Evolutionary conservation across 2,888 invertebrate species (phyloP).

Genomic region (Chloroclystis v-ata): DNA sequence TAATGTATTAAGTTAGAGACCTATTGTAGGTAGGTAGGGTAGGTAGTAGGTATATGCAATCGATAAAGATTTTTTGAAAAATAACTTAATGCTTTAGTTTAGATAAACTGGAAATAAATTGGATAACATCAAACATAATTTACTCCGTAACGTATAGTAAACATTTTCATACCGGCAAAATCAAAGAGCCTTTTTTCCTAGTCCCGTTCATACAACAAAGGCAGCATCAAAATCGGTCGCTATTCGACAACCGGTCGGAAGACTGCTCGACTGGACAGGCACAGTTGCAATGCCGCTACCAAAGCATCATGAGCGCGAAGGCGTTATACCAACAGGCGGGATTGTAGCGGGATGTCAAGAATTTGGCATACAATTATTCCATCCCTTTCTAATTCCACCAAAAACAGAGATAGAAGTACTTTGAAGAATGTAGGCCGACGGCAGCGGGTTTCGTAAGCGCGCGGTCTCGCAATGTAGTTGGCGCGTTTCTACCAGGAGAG

Average conservation of each 20-base stretch:
- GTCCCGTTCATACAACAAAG: not conserved
- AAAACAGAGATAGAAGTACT: slow-evolving; percentile 17
- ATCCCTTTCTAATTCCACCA: slow-evolving; percentile 31
- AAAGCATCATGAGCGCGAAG: slow-evolving; percentile 62
- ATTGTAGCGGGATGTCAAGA: slow-evolving; percentile 32
- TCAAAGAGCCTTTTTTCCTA: slow-evolving; percentile 2
- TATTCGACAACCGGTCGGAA: slow-evolving; percentile 35
- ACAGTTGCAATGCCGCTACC: slow-evolving; percentile 68
- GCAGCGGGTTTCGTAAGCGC: slow-evolving; percentile 24
- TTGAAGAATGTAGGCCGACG: slow-evolving; percentile 17
- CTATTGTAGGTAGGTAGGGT: too few species aligned
- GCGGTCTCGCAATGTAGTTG: slow-evolving; percentile 75
- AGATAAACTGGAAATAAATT: too few species aligned
- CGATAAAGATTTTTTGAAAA: too few species aligned
- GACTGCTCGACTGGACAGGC: slow-evolving; percentile 50
- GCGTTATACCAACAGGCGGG: slow-evolving; percentile 42
- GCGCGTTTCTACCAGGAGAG: slow-evolving; percentile 75
- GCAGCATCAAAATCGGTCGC: slow-evolving; percentile 1
- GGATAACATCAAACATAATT: too few species aligned
- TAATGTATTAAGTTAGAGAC: too few species aligned
- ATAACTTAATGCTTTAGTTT: too few species aligned
- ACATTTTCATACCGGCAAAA: slow-evolving; percentile 7
- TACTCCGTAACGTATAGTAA: not conserved
- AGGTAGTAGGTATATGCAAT: too few species aligned
- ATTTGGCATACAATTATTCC: slow-evolving; percentile 36